These are phyloP conservation scores for Zaprionus kolodkinae DNA, from an alignment of 1,140 invertebrate species.

Conservation along the genomic window DNA sequence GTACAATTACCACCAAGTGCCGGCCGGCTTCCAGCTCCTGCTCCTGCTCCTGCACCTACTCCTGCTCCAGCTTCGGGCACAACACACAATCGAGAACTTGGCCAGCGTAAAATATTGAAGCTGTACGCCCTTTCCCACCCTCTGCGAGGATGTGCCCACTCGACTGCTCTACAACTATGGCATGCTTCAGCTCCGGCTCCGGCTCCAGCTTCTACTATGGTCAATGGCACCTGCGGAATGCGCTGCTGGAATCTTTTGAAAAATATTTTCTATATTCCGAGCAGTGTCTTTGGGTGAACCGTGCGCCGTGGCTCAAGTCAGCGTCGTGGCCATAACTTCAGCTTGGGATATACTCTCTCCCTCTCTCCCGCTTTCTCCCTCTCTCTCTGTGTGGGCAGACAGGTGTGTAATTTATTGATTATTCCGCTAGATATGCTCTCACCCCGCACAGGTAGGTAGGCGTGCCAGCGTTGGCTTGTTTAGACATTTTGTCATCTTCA, in stretches of 20 bases:
- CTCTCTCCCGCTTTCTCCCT: constrained; percentile 34
- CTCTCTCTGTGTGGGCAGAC: constrained; percentile 67
- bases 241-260: constrained; percentile 74
- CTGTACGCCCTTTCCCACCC: constrained; percentile 1
- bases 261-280: constrained; percentile 71
- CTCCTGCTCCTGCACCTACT: neutral
- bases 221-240: constrained; percentile 74
- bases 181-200: constrained; percentile 33
- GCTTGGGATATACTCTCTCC: constrained; percentile 20
- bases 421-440: constrained; percentile 73
- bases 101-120: constrained; percentile 80
- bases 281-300: constrained; percentile 8
- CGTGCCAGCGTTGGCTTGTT: constrained; percentile 54
- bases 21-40: constrained; percentile 9
- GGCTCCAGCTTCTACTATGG: constrained; percentile 25
- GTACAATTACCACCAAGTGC: constrained; percentile 77
- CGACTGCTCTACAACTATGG: constrained; percentile 3
- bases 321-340: constrained; percentile 63
- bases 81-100: constrained; percentile 76
- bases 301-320: constrained; percentile 16
- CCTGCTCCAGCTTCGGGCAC: constrained; percentile 17
- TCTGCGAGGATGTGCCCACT: neutral
- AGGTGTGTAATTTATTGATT: constrained; percentile 83
- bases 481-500: constrained; percentile 83
- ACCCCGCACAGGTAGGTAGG: constrained; percentile 19